Evolutionary conservation across 2,113 vertebrate genomes (phyloP), one percentile per base, ranked within the genome.

Genomic region (Bambusicola thoracicus): DNA sequence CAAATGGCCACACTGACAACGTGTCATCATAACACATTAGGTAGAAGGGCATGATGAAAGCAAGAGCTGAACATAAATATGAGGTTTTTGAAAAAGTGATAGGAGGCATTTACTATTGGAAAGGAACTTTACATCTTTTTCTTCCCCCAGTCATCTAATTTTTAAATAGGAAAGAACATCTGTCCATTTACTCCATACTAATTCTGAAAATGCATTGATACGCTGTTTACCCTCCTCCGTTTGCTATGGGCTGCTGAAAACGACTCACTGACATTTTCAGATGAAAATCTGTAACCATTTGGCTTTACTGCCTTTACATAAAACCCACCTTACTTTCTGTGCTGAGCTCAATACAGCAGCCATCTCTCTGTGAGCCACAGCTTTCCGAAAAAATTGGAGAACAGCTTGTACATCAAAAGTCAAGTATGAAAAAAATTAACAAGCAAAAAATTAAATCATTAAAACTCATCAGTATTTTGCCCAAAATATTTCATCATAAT

Each of bases 401-500:
- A 16, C 30, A 83, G 24, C 36, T 66, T 87, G 25, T 88, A 85
- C 82, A 66, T 89, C 87, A 88, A 55, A 77, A 95, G 44, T 91
- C 43, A 66, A 85, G 46, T 44, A 93, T 25, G 40, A 85, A 77
- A 75, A 92, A 61, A 84, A 95, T 68, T 92, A 95, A 70, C 51
- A 69, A 85, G 62, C 65, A 81, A 85, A 75, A 91, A 95, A 93
- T 97, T 87, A 96, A 97, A 94, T 91, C 34, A 87, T 82, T 93
- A 94, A 92, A 95, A 91, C 87, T 61, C 56, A 88, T 81, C 91
- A 88, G 22, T 91, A 34, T 93, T 90, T 95, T 88, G 34, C 77
- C 89, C 51, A 75, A 96, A 96, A 95, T 87, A 93, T 92, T 95
- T 94, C 49, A 68, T 74, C 59, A 19, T 48, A 92, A 82, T 74